Base-by-base conservation (phyloP, 1,140 invertebrate genomes). In the Thaumatotibia leucotreta region DNA sequence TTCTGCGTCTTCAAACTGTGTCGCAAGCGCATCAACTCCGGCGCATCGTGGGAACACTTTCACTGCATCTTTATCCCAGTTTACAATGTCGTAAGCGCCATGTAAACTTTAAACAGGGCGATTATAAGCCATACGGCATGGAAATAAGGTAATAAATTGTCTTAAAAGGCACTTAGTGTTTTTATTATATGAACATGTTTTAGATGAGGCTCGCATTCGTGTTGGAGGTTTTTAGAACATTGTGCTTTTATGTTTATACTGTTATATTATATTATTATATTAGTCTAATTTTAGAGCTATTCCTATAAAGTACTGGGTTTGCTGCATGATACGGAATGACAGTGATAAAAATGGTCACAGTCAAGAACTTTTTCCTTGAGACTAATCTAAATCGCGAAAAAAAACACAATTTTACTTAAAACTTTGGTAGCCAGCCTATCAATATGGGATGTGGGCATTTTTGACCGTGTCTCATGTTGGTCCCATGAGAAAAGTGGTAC, bases 21-120 rank as follows among this genome's bases (percentile, higher is more conserved):
- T 11, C 22, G 50, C 23, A 54, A 54, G 50, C 50, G 39, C 39
- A 45, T 45, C 39, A n/a, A 14, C 33, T 10, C 33, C 33, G 3
- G 22, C 23, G 50, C 23, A 54, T 54, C 50, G 50, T 54, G 50
- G 50, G 50, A 54, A 54, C 23, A 54, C 50, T 54, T 54, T 54
- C 50, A 54, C 50, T 54, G 22, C 1, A 1, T 20, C 39, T 3
- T 20, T n/a, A 8, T 17, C 5, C 17, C 8, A 45, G 9, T 5
- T 8, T 20, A 20, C 1, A 45, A 45, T 4, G 17, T 1, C 5
- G 39, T 45, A 45, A 20, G 6, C 39, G 17, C 4, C 39, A 45
- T 20, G 20, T 8, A 2, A 45, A 20, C 39, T 45, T 8, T 2
- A 8, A 17, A 20, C 1, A 14, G 0, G n/a, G n/a, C 33, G 6